These are phyloP conservation scores for Alcis repandata DNA, from an alignment of 2,888 invertebrate species.

Conservation along the genomic window DNA sequence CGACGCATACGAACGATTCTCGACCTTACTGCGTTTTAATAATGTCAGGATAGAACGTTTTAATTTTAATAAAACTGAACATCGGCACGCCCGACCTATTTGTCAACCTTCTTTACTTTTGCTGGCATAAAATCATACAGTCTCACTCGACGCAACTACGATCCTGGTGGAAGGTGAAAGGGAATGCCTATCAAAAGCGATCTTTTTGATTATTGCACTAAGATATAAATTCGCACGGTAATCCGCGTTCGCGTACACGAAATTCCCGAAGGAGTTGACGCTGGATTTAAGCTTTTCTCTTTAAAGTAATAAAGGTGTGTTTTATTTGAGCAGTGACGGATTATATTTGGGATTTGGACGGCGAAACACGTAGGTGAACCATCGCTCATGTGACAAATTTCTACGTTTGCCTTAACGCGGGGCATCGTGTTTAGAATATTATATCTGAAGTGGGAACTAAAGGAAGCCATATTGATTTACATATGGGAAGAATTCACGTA, in stretches of 20 bases:
- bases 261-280: conserved; percentile 73
- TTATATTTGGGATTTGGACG: conserved; percentile 85
- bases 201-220: conserved; percentile 77
- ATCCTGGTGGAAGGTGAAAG: conserved; percentile 58
- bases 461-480: conserved; percentile 81
- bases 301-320: conserved; percentile 86
- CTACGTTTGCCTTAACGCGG: conserved; percentile 86
- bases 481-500: conserved; percentile 61
- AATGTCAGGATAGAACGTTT: conserved; percentile 81
- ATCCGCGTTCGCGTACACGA: conserved; percentile 71
- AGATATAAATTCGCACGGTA: conserved; percentile 82
- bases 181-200: conserved; percentile 69
- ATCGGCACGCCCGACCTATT: conserved; percentile 85
- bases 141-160: conserved; percentile 76
- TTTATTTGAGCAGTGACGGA: conserved; percentile 80
- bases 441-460: conserved; percentile 71
- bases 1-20: conserved; percentile 67
- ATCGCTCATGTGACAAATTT: conserved; percentile 87
- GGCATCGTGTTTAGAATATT: conserved; percentile 85
- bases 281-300: conserved; percentile 82
- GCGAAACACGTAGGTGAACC: conserved; percentile 85
- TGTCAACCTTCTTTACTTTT: conserved; percentile 86
- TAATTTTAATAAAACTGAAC: conserved; percentile 86
- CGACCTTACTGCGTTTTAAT: conserved; percentile 78
- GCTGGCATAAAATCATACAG: conserved; percentile 84